Evolutionary conservation across 1,140 invertebrate genomes (phyloP), one percentile per base, ranked within the genome.

Genomic region (Drosophila lowei): DNA sequence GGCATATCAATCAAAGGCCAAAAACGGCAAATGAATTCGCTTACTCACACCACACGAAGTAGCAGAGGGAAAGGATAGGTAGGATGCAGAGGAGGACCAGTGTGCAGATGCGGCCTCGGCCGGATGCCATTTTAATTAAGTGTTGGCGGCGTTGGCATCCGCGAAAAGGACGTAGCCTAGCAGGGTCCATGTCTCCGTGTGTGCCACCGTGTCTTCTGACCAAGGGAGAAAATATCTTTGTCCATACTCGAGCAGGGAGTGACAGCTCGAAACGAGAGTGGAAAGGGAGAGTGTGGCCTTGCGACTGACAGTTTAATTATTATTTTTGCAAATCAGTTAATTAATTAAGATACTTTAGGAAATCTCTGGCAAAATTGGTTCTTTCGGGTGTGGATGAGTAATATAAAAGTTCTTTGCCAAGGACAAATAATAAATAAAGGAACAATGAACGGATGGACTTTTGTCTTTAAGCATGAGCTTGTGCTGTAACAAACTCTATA

Each of bases 41-140:
- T 85, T 79, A 84, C 79, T 84, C 79, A 84, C 79, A 83, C 79
- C 57, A 72, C 60, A 41, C 58, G 55, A 59, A 11, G 28, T 23
- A 13, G 49, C 16, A 62, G 38, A 41, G 47, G 47, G 50, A 58
- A 64, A 44, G 46, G 34, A 47, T 18, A 16, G 25, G 57, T 60
- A 41, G 65, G 47, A 53, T 64, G 60, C 9, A 9, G 30, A 9
- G 30, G 9, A 34, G 50, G 75, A 28, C 28, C 57, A 52, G 48
- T 71, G 50, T 62, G 48, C 21, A 34, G 46, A 49, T 64, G 61
- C 62, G 48, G 65, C 55, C 76, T 54, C 65, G 72, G 71, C 79
- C 79, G 79, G 79, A 84, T 84, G 72, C 76, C 80, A 85, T 84
- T 84, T 84, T 84, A 84, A 85, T 84, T 85, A 84, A 84, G 79